These are phyloP conservation scores for Thymelicus acteon DNA, from an alignment of 2,888 invertebrate genomes.

Conservation along the genomic window DNA sequence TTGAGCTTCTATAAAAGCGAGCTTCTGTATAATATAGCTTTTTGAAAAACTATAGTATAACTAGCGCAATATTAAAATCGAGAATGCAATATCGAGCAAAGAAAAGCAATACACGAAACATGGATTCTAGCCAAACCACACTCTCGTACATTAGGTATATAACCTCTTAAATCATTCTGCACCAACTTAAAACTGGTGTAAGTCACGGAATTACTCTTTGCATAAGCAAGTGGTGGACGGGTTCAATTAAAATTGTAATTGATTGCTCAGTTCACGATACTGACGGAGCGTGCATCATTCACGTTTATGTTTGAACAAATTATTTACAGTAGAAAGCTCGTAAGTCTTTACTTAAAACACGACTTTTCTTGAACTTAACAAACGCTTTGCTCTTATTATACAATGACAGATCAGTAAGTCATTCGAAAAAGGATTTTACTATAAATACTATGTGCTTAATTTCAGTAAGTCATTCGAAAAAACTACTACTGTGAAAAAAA, in stretches of 20 bases:
- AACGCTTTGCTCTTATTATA: not conserved
- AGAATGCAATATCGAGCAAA: not conserved
- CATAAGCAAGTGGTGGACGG: constrained; percentile 62
- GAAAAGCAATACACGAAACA: not conserved
- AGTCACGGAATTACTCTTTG: constrained; percentile 54
- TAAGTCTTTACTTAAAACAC: constrained; percentile 61
- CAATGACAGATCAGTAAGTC: too few species aligned
- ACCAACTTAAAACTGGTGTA: constrained; percentile 43
- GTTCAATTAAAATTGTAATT: constrained; percentile 80
- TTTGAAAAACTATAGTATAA: too few species aligned
- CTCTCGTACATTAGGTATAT: not conserved
- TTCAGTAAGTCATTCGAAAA: too few species aligned
- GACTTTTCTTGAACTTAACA: not conserved
- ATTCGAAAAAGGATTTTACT: too few species aligned
- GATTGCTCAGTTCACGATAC: constrained; percentile 72
- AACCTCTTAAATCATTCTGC: constrained; percentile 4
- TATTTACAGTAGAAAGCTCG: constrained; percentile 72
- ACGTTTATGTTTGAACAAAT: constrained; percentile 78
- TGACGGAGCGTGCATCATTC: constrained; percentile 77
- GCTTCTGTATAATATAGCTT: too few species aligned
- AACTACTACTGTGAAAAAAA: too few species aligned
- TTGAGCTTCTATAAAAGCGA: too few species aligned
- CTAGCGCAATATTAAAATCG: too few species aligned
- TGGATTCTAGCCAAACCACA: not conserved
- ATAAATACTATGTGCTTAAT: too few species aligned